A percentile compares a stretch with the other conserved stretches of the same genome.
These are phyloP conservation scores for Parthenolecanium corni DNA, from an alignment of 2,888 invertebrate species.

Conservation along the genomic window DNA sequence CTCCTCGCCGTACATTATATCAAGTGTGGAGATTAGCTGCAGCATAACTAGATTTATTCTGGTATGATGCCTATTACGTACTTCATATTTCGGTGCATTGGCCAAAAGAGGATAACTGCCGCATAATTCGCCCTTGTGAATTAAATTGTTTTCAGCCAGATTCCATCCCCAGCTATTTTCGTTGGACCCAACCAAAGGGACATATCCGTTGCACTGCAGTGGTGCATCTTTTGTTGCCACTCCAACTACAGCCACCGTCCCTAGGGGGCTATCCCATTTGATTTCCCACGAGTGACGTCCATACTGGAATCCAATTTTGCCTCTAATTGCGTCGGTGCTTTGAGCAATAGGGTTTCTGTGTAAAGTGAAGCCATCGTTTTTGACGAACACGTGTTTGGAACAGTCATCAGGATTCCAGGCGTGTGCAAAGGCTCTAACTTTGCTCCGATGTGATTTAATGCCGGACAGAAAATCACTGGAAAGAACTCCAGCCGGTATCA, in stretches of 20 bases:
- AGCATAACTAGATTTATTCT: too few species aligned
- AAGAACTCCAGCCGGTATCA: conserved; percentile 72
- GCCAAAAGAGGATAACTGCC: conserved; percentile 87
- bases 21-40: too few species aligned
- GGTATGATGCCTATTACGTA: too few species aligned
- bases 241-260: conserved; percentile 95
- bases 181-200: conserved; percentile 85
- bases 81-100: conserved; percentile 82
- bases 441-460: conserved; percentile 81
- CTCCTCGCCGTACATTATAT: too few species aligned
- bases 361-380: conserved; percentile 91
- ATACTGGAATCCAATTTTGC: conserved; percentile 78
- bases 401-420: conserved; percentile 97
- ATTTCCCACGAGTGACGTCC: conserved; percentile 97
- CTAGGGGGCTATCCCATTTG: conserved; percentile 95
- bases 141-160: conserved; percentile 89
- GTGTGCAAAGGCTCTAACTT: conserved; percentile 83
- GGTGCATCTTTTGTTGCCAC: conserved; percentile 89
- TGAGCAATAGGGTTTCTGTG: conserved; percentile 98
- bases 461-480: conserved; percentile 84
- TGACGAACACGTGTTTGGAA: conserved; percentile 91
- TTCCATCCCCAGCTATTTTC: conserved; percentile 99
- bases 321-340: conserved; percentile 89
- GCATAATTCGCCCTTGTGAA: conserved; percentile 91
- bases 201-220: conserved; percentile 88